Evolutionary conservation across 92 coral and sea anemone genomes (phyloP).

Genomic region (Pocillopora grandis): DNA sequence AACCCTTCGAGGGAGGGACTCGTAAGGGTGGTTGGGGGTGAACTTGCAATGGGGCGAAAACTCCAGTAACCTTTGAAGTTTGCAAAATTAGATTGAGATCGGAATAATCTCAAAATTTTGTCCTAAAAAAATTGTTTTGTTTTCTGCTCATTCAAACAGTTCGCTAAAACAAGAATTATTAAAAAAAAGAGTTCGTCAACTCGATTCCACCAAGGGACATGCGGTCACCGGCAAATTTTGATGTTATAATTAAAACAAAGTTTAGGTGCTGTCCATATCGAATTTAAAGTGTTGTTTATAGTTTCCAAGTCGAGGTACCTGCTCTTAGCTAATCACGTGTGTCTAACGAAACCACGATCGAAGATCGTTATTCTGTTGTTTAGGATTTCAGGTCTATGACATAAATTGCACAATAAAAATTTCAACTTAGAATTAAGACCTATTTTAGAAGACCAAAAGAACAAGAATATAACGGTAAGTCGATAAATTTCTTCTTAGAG

Average conservation of each 20-base stretch:
- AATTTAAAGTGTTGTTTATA: conserved; percentile 1
- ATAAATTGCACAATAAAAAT: conserved; percentile 27
- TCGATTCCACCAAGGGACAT: background rate
- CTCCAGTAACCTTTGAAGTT: too few species aligned
- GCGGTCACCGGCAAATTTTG: conserved; percentile 16
- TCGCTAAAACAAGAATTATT: too few species aligned
- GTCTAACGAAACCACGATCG: background rate
- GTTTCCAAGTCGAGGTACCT: conserved; percentile 18
- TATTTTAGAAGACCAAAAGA: conserved; percentile 4
- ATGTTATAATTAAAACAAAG: conserved; percentile 21
- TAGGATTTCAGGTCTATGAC: conserved; percentile 30
- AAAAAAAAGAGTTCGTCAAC: too few species aligned
- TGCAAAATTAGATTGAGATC: too few species aligned
- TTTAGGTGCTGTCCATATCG: background rate
- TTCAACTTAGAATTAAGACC: background rate
- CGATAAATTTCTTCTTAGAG: too few species aligned
- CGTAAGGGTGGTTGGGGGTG: too few species aligned
- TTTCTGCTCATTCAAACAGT: too few species aligned
- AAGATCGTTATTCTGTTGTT: conserved; percentile 15
- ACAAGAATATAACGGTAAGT: conserved; percentile 23
- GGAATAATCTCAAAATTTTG: too few species aligned
- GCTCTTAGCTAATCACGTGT: conserved; percentile 35
- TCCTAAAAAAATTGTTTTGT: too few species aligned
- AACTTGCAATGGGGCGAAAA: too few species aligned
- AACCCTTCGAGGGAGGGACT: too few species aligned